Evolutionary conservation across 2,797 vertebrate genomes (phyloP).

Genomic region (Luscinia megarhynchos): DNA sequence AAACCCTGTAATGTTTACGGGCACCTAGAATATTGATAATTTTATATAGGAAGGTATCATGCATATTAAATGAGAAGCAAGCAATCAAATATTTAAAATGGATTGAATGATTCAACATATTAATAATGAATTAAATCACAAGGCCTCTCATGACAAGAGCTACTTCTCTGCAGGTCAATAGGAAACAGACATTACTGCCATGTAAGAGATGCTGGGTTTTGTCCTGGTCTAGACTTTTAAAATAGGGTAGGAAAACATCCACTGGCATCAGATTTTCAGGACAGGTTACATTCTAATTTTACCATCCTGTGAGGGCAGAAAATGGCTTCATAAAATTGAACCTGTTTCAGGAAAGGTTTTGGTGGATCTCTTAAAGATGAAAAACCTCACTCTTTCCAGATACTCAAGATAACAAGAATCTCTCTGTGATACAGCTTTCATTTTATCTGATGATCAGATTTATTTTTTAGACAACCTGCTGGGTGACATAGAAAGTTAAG

Average conservation of each 20-base stretch:
- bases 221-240: background rate
- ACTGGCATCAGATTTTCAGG: background rate
- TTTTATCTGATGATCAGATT: background rate
- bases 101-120: background rate
- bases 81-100: slow-evolving; percentile 60
- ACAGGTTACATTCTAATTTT: background rate
- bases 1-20: slow-evolving; percentile 58
- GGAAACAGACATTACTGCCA: background rate
- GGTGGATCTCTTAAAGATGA: background rate
- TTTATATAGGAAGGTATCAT: slow-evolving; percentile 55
- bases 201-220: background rate
- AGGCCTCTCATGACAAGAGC: background rate
- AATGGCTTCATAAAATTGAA: background rate
- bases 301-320: background rate
- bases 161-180: background rate
- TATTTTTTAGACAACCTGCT: background rate
- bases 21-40: slow-evolving; percentile 39
- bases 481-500: background rate
- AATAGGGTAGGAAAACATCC: background rate
- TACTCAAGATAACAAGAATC: background rate
- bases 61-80: slow-evolving; percentile 70
- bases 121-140: background rate
- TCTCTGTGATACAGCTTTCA: background rate
- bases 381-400: background rate
- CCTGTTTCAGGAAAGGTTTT: background rate